Base-by-base conservation (phyloP, 2,888 invertebrate genomes). In the Taenaris catops region DNA sequence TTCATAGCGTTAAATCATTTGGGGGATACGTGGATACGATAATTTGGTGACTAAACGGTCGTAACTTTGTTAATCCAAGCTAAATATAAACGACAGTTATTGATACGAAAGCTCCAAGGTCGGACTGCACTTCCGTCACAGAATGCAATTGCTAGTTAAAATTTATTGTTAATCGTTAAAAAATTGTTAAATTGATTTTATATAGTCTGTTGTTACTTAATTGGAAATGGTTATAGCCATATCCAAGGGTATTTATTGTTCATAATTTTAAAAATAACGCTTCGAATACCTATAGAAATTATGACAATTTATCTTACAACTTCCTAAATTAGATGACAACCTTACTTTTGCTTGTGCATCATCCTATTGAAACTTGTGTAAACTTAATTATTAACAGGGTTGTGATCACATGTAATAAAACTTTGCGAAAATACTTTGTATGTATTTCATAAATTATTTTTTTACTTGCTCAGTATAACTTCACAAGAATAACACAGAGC, bases 361-460 rank as follows among this genome's bases (percentile, higher is more conserved):
- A 26, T 31, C 34, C 34, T 26, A 8, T 24, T 16, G 6, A 34
- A 39, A 36, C 11, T 39, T 21, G 23, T 27, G 26, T 33, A 25
- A 28, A 18, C 26, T 35, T 20, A 32, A 27, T 10, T 11, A 21
- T 28, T 23, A 11, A 19, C 38, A 49, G 64, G 65, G 49, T 68
- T 72, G 71, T 72, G 59, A 59, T 60, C 68, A 67, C 59, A 49
- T 42, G 17, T 29, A 34, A 61, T 58, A 51, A 65, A 63, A 60
- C 61, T 63, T 53, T 47, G 54, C 65, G 67, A 78, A 75, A 35
- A 70, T 64, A 69, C 70, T 64, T 55, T 43, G 25, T 17, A 24
- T 20, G 25, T 25, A 32, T 24, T n/a, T n/a, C n/a, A n/a, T n/a
- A n/a, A 9, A 11, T 29, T 29, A 27, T 16, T 20, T 3, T 25